phyloP scores from a whole-genome alignment of 2,113 vertebrate genomes.

The Tachysurus fulvidraco region DNA sequence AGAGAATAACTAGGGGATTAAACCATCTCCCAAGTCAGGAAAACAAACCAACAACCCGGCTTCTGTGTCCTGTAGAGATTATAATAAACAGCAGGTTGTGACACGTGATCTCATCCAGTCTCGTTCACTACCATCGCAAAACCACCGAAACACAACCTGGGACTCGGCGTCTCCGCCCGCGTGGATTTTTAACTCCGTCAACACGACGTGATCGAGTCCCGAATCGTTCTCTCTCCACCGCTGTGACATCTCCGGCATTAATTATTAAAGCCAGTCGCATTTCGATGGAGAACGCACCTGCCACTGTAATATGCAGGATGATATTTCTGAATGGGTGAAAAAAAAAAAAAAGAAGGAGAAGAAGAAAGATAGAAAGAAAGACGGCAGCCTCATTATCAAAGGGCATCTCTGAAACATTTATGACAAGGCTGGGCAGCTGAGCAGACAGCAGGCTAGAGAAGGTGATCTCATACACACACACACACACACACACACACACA shows the following conservation, averaged over 20 bases:
- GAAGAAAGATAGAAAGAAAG: slow-evolving; percentile 21
- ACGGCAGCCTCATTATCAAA: slow-evolving; percentile 59
- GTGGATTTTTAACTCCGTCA: slow-evolving; percentile 26
- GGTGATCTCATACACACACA: slow-evolving; percentile 38
- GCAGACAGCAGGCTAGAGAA: slow-evolving; percentile 43
- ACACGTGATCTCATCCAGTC: not conserved
- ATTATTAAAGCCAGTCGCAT: slow-evolving; percentile 54
- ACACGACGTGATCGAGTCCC: slow-evolving; percentile 14
- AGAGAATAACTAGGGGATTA: not conserved
- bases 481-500: slow-evolving; percentile 47
- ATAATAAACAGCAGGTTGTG: not conserved
- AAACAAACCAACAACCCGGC: too few species aligned
- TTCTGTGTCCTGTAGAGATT: not conserved
- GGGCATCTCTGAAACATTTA: slow-evolving; percentile 62
- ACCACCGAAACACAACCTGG: not conserved
- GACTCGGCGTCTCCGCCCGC: too few species aligned
- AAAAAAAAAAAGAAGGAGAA: not conserved
- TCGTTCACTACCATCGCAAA: not conserved
- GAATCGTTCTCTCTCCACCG: slow-evolving; percentile 35
- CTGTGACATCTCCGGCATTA: slow-evolving; percentile 53
- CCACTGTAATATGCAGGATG: slow-evolving; percentile 56
- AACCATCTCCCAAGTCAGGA: too few species aligned
- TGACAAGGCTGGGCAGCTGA: slow-evolving; percentile 51
- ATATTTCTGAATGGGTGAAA: slow-evolving; percentile 55
- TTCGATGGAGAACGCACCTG: slow-evolving; percentile 48